Evolutionary conservation across 2,888 invertebrate species (phyloP).

Genomic region (Toxonevra muliebris): DNA sequence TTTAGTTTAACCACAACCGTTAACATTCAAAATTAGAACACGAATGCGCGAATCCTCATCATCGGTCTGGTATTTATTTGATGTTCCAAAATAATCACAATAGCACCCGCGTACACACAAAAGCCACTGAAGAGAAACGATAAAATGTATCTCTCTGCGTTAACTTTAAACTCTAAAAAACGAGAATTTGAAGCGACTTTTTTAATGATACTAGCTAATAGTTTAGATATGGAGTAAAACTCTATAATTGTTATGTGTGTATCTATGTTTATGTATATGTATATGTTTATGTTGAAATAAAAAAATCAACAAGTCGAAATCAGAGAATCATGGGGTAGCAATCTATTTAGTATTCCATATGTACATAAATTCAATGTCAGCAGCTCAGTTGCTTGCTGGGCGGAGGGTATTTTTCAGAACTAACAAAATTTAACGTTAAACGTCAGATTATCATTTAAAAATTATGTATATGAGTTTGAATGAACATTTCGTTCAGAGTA

Average conservation of each 20-base stretch:
- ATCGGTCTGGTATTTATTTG: conserved; percentile 51
- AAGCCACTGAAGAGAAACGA: too few species aligned
- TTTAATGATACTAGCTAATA: conserved; percentile 11
- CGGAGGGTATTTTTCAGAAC: too few species aligned
- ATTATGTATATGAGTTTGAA: too few species aligned
- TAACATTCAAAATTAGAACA: conserved; percentile 37
- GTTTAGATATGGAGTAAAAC: too few species aligned
- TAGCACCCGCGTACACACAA: too few species aligned
- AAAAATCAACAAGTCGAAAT: conserved; percentile 11
- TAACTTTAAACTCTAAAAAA: conserved; percentile 15
- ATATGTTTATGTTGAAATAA: background rate
- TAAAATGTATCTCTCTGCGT: background rate
- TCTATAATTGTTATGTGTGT: background rate
- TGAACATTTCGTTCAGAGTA: too few species aligned
- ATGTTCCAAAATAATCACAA: background rate
- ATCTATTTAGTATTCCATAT: background rate
- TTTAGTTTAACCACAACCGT: conserved; percentile 10
- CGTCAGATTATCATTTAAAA: too few species aligned
- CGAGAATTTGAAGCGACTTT: background rate
- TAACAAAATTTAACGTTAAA: too few species aligned
- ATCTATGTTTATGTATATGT: background rate
- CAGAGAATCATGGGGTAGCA: conserved; percentile 1
- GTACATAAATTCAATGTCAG: too few species aligned
- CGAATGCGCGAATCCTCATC: conserved; percentile 49
- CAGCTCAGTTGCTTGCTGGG: too few species aligned